phyloP scores from a whole-genome alignment of 2,888 invertebrate genomes.

The Zele albiditarsus region DNA sequence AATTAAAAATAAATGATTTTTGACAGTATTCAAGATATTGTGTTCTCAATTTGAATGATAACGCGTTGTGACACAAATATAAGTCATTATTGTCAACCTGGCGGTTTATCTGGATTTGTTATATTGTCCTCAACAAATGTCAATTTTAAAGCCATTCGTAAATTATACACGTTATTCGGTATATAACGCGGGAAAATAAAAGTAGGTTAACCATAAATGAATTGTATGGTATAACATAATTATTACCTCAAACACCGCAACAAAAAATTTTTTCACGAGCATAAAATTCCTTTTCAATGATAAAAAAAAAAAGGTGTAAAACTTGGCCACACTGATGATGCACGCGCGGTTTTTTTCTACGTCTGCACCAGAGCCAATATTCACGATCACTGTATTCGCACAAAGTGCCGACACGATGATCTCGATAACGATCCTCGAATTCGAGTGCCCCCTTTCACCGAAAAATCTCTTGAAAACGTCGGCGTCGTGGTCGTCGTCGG shows the following conservation, averaged over 20 bases:
- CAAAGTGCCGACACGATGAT: constrained; percentile 14
- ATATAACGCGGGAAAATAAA: not conserved
- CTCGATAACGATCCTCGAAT: constrained; percentile 16
- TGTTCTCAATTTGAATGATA: not conserved
- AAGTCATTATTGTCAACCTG: not conserved
- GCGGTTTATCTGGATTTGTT: not conserved
- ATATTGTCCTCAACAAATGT: not conserved
- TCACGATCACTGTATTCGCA: constrained; percentile 19
- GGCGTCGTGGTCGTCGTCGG: constrained; percentile 42
- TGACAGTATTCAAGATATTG: not conserved
- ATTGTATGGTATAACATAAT: not conserved
- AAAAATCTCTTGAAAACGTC: constrained; percentile 38
- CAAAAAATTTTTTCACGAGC: constrained; percentile 1
- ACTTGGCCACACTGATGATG: not conserved
- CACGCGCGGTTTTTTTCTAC: constrained; percentile 7
- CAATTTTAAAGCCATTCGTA: not conserved
- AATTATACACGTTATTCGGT: not conserved
- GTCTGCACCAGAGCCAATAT: constrained; percentile 10
- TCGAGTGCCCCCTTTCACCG: constrained; percentile 15
- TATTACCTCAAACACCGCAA: constrained; percentile 12
- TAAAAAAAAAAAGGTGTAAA: not conserved
- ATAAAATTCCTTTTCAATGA: not conserved
- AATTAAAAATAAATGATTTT: not conserved
- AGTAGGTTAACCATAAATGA: not conserved
- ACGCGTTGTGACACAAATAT: not conserved